A percentile compares a stretch with the other conserved stretches of the same genome.
These are phyloP conservation scores for Pseudochromis fuscus DNA, from an alignment of 2,797 vertebrate species.

Conservation along the genomic window DNA sequence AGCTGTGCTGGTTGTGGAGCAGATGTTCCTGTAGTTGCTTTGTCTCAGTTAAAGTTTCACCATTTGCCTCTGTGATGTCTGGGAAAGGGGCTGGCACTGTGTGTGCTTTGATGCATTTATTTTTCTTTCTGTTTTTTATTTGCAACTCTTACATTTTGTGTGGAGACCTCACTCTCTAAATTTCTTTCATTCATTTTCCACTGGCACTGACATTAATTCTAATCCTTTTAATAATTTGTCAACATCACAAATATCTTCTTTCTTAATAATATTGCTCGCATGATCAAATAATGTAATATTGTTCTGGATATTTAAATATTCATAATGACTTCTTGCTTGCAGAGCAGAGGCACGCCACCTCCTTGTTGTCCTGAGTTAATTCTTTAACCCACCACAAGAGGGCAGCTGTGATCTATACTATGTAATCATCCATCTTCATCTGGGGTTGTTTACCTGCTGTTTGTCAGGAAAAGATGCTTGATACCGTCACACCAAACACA, in stretches of 20 bases:
- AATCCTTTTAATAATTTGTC: neutral
- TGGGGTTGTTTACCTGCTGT: conserved; percentile 47
- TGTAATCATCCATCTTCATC: conserved; percentile 18
- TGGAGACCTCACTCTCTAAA: neutral
- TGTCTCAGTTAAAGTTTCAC: neutral
- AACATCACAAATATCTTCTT: neutral
- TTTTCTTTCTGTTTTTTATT: neutral
- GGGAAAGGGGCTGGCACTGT: neutral
- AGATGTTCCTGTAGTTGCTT: conserved; percentile 10
- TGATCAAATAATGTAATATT: neutral
- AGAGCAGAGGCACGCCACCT: neutral
- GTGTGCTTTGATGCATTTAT: neutral
- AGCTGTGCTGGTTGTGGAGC: conserved; percentile 2
- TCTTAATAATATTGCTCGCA: neutral
- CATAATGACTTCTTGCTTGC: too few relatives aligned
- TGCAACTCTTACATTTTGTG: neutral
- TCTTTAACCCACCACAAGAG: conserved; percentile 71
- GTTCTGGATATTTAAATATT: too few relatives aligned
- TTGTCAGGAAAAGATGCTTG: conserved; percentile 27
- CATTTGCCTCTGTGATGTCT: conserved; percentile 1
- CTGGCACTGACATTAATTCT: neutral
- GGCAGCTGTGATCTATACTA: conserved; percentile 76
- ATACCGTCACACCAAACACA: conserved; percentile 11
- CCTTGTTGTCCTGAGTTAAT: conserved; percentile 15
- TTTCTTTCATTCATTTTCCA: conserved; percentile 3